Evolutionary conservation across 2,888 invertebrate genomes (phyloP).

Genomic region (Neria commutata): DNA sequence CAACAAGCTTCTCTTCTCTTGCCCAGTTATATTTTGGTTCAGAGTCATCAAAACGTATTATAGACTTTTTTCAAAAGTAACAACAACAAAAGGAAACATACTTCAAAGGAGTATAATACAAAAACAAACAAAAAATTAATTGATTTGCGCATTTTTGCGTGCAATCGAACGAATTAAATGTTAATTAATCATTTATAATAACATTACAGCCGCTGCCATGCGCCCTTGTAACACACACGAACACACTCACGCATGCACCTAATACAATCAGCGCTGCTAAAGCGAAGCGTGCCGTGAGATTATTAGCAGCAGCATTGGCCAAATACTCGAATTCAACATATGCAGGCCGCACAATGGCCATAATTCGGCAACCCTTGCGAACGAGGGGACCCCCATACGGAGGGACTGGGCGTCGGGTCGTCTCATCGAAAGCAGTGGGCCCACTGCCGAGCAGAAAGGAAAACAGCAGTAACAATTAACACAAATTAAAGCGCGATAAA

Average conservation of each 20-base stretch:
- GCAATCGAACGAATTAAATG: conserved; percentile 51
- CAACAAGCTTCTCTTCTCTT: no score
- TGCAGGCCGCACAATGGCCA: no score
- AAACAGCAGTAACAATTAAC: conserved; percentile 12
- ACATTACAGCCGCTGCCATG: neutral
- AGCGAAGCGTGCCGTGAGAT: neutral
- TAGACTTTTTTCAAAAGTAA: neutral
- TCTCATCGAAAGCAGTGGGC: neutral
- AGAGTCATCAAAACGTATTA: no score
- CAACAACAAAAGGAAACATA: neutral
- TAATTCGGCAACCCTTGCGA: no score
- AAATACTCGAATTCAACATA: no score
- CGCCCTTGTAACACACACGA: neutral
- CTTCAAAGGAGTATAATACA: neutral
- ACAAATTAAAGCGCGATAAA: conserved; percentile 16
- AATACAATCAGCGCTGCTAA: neutral
- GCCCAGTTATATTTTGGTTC: no score
- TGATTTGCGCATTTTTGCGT: conserved; percentile 35
- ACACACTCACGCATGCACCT: neutral
- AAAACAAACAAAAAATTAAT: conserved; percentile 45
- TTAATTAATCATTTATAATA: conserved; percentile 46
- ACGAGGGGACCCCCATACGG: no score
- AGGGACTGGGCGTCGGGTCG: no score
- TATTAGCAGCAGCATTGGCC: neutral
- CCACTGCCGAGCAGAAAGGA: neutral